Evolutionary conservation across 2,888 invertebrate species (phyloP).

Genomic region (Drosophila dives): DNA sequence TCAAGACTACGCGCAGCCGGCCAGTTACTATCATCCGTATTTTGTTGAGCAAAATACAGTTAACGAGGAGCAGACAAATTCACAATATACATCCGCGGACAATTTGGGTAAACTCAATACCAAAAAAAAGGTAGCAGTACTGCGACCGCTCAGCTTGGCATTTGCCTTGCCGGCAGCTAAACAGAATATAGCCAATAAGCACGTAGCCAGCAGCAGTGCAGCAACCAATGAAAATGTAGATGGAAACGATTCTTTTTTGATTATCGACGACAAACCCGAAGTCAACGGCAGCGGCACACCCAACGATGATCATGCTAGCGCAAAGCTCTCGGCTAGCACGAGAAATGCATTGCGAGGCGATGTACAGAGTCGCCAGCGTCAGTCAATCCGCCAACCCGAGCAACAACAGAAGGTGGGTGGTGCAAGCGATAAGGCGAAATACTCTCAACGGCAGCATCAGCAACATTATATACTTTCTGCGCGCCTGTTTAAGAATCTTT

Average conservation of each 20-base stretch:
- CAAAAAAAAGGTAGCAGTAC: conserved; percentile 48
- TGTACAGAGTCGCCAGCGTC: conserved; percentile 50
- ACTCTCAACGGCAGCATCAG: conserved; percentile 23
- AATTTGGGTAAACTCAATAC: conserved; percentile 31
- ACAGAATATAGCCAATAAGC: neutral
- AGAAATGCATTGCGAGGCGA: conserved; percentile 69
- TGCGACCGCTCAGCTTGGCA: conserved; percentile 46
- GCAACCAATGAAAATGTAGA: conserved; percentile 16
- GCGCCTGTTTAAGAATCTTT: conserved; percentile 42
- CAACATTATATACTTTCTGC: conserved; percentile 40
- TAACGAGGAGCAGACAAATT: neutral
- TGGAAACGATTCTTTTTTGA: neutral
- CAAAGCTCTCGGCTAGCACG: conserved; percentile 47
- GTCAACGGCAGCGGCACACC: conserved; percentile 12
- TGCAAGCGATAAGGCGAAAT: conserved; percentile 12
- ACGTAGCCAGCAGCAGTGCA: neutral
- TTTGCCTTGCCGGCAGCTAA: conserved; percentile 9
- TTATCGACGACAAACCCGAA: conserved; percentile 3
- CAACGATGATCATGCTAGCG: conserved; percentile 5
- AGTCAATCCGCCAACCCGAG: conserved; percentile 39
- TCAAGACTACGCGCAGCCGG: conserved; percentile 26
- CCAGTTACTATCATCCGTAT: conserved; percentile 37
- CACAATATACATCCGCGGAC: conserved; percentile 1
- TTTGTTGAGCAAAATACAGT: neutral
- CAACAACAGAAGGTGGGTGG: neutral